Conservation (phyloP, 2,797 vertebrate species). For the Pseudomugil gertrudae region DNA sequence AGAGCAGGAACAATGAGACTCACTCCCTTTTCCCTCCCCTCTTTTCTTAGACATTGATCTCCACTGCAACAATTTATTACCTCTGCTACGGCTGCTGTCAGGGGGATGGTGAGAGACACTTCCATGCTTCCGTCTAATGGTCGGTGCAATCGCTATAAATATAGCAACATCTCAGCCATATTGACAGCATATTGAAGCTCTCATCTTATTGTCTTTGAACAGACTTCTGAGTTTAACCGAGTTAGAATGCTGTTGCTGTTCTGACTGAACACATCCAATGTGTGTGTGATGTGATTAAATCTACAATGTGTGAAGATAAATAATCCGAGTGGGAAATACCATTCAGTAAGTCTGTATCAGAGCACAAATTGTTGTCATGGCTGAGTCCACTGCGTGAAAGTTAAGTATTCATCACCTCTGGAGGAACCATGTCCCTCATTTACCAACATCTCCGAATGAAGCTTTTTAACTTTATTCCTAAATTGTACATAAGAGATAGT, state of each 20-base stretch:
- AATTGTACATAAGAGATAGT: no score
- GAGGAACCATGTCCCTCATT: no score
- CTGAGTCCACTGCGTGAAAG: no score
- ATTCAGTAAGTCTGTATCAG: not conserved
- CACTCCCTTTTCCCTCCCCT: constrained; percentile 57
- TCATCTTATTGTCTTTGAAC: constrained; percentile 11
- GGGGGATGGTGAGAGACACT: constrained; percentile 49
- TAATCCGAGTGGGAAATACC: not conserved
- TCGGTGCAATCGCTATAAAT: constrained; percentile 46
- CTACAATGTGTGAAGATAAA: not conserved
- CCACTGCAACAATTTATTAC: constrained; percentile 75
- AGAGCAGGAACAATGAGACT: constrained; percentile 76
- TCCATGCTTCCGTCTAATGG: constrained; percentile 55
- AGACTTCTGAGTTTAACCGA: not conserved
- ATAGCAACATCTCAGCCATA: constrained; percentile 40
- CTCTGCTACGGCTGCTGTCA: constrained; percentile 64
- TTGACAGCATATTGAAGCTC: constrained; percentile 24
- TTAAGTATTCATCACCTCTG: no score
- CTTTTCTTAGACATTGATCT: constrained; percentile 78
- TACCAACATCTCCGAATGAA: no score
- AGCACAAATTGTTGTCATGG: not conserved
- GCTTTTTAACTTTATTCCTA: no score
- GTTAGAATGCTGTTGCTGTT: not conserved
- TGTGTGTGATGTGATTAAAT: not conserved
- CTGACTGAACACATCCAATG: not conserved